Conservation (phyloP, 2,113 vertebrate genomes). For the Recurvirostra avosetta region DNA sequence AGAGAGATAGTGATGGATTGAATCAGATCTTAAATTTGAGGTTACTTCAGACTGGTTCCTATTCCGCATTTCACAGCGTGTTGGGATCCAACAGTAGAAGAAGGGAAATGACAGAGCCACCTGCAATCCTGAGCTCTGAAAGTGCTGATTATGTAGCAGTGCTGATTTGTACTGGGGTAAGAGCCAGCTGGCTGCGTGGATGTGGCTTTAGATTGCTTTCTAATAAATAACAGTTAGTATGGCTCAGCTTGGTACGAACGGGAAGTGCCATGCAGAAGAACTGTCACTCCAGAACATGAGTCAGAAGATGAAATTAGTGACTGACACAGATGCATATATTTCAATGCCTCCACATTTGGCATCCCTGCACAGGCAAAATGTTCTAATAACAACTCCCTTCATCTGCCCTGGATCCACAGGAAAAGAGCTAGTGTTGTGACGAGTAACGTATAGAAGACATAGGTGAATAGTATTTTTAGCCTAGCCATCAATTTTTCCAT, state of each 20-base stretch:
- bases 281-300: not conserved
- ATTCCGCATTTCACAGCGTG: not conserved
- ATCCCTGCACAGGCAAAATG: not conserved
- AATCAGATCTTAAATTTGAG: not conserved
- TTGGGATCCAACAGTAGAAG: not conserved
- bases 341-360: not conserved
- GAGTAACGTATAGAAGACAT: not conserved
- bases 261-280: not conserved
- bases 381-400: not conserved
- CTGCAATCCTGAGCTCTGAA: not conserved
- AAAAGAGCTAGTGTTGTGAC: not conserved
- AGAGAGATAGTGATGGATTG: not conserved
- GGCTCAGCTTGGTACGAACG: not conserved
- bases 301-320: not conserved
- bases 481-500: not conserved
- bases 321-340: conserved; percentile 22
- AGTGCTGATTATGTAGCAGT: not conserved
- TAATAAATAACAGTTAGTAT: not conserved
- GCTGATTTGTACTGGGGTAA: not conserved
- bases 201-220: not conserved
- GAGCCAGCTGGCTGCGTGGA: not conserved
- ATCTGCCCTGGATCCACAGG: not conserved
- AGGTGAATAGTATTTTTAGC: not conserved
- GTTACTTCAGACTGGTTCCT: not conserved
- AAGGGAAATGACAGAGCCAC: not conserved